Conservation (phyloP, 2,888 invertebrate species). For the Pyrrhosoma nymphula region DNA sequence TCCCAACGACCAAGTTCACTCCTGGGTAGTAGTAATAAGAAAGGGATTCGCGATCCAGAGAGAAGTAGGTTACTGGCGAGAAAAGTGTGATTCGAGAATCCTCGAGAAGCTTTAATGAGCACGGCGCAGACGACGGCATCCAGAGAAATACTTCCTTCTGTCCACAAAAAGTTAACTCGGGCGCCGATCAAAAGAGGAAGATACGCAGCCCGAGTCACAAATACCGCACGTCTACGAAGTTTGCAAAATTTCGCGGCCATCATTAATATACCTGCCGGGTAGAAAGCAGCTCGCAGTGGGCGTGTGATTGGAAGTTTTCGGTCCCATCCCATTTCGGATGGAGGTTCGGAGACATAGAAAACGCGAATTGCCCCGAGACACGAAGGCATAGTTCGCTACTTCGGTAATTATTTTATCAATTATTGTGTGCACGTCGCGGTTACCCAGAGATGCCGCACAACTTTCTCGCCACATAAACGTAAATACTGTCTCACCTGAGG, state of each 20-base stretch:
- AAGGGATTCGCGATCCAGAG: background rate
- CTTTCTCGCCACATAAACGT: too few relatives aligned
- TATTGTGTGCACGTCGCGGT: too few relatives aligned
- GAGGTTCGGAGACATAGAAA: too few relatives aligned
- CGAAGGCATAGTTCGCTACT: too few relatives aligned
- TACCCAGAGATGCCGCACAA: too few relatives aligned
- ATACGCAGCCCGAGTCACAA: background rate
- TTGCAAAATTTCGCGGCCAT: background rate
- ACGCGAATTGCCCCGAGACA: too few relatives aligned
- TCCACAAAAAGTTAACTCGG: background rate
- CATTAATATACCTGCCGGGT: background rate
- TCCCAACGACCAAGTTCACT: background rate
- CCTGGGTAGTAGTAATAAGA: background rate
- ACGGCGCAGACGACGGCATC: background rate
- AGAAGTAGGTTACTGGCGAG: background rate
- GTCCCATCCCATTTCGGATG: background rate
- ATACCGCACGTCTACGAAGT: background rate
- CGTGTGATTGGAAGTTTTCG: background rate
- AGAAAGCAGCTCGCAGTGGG: background rate
- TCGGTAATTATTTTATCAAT: too few relatives aligned
- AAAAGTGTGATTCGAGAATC: background rate
- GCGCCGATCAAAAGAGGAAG: background rate
- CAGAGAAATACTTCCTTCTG: background rate
- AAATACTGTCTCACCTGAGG: too few relatives aligned
- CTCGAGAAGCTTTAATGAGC: background rate